Percentiles rank a stretch among this genome's conserved stretches.
These are phyloP conservation scores for Strigops habroptila DNA, from an alignment of 2,113 vertebrate species.

Conservation along the genomic window DNA sequence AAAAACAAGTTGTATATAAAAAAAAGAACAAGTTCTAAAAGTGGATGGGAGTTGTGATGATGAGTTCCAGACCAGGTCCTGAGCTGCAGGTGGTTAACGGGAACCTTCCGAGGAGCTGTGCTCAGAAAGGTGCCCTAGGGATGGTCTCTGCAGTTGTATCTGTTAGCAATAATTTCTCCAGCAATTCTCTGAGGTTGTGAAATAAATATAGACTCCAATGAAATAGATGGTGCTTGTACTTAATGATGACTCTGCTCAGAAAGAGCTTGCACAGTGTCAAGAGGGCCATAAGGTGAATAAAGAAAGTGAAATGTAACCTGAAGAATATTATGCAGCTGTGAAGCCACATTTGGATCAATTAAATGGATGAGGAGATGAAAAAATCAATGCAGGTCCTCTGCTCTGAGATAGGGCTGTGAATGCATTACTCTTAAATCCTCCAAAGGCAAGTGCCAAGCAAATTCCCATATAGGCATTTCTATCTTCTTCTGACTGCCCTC, in stretches of 20 bases:
- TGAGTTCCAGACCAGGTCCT: slow-evolving; percentile 46
- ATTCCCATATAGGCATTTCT: neutral
- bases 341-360: neutral
- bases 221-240: slow-evolving; percentile 13
- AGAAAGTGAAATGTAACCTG: neutral
- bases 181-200: slow-evolving; percentile 1
- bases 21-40: neutral
- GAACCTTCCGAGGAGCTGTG: neutral
- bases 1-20: slow-evolving; percentile 35
- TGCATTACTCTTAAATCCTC: neutral
- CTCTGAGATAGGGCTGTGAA: neutral
- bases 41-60: neutral
- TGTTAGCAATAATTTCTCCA: slow-evolving; percentile 37
- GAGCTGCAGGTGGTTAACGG: neutral
- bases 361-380: neutral
- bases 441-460: neutral
- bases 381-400: neutral
- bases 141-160: neutral
- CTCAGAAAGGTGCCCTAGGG: neutral
- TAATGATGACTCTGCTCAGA: neutral
- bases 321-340: neutral
- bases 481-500: neutral
- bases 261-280: neutral
- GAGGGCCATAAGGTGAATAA: neutral
- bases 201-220: slow-evolving; percentile 28